These are phyloP conservation scores for Prunella himalayana DNA, from an alignment of 2,113 vertebrate species.

Conservation along the genomic window DNA sequence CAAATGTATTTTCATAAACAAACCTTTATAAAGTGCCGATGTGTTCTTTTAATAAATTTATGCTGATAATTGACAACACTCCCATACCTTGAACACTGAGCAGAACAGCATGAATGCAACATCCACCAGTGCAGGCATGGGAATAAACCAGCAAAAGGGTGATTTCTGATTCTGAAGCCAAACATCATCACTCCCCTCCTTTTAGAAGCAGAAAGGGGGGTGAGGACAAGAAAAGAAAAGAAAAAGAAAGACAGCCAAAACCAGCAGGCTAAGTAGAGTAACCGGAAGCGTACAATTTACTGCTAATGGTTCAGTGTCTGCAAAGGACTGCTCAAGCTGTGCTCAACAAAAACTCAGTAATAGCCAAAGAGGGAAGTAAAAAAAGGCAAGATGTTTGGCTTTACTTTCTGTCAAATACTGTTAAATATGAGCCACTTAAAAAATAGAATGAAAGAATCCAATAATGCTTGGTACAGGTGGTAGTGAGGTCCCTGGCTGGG, in stretches of 20 bases:
- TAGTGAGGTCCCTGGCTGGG: conserved; percentile 62
- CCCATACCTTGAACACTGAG: neutral
- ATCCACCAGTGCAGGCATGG: neutral
- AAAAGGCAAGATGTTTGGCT: neutral
- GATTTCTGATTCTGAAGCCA: neutral
- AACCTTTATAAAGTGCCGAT: neutral
- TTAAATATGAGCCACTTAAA: conserved; percentile 12
- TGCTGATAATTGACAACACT: neutral
- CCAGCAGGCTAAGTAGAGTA: neutral
- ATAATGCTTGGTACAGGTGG: conserved; percentile 75
- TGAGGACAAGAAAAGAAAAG: neutral
- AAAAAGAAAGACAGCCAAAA: conserved; percentile 4
- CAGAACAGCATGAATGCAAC: neutral
- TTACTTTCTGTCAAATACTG: conserved; percentile 15
- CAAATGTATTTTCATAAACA: neutral
- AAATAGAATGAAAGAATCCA: neutral
- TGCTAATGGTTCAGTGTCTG: neutral
- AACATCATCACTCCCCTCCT: neutral
- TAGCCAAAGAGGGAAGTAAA: neutral
- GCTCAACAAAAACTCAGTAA: conserved; percentile 21
- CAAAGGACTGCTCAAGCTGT: conserved; percentile 36
- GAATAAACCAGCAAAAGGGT: neutral
- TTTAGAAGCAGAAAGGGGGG: neutral
- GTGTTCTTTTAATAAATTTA: neutral
- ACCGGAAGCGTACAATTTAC: neutral